phyloP scores from a whole-genome alignment of 2,888 invertebrate genomes.

The Agrypnus murinus region DNA sequence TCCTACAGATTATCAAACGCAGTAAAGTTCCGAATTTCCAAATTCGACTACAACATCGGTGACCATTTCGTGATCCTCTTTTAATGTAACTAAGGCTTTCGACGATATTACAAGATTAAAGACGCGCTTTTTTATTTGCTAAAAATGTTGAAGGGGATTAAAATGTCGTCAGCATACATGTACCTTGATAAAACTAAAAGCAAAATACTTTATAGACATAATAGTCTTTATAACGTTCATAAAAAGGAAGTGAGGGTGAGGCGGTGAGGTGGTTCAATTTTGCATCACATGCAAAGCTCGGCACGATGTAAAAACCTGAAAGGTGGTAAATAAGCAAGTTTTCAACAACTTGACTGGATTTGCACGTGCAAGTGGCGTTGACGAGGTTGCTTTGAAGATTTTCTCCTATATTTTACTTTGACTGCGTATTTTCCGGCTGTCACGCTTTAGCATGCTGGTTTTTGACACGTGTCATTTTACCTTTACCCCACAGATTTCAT shows the following conservation, averaged over 20 bases:
- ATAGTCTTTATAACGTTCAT: constrained; percentile 60
- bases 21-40: constrained; percentile 18
- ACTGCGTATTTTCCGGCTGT: constrained; percentile 67
- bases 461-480: constrained; percentile 65
- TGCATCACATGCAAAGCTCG: constrained; percentile 64
- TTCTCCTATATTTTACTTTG: constrained; percentile 65
- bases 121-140: no score
- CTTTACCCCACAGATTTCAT: constrained; percentile 51
- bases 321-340: constrained; percentile 70
- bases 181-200: constrained; percentile 31
- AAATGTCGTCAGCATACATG: constrained; percentile 43
- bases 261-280: constrained; percentile 67
- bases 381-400: constrained; percentile 68
- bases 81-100: no score
- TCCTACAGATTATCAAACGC: constrained; percentile 27
- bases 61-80: not conserved
- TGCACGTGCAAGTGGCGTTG: constrained; percentile 65
- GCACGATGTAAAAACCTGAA: constrained; percentile 62
- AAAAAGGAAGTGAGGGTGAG: constrained; percentile 65
- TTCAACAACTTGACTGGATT: constrained; percentile 66
- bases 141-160: constrained; percentile 30
- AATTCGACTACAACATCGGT: not conserved
- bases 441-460: constrained; percentile 59
- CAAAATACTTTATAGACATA: constrained; percentile 41
- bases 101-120: no score